phyloP scores from a whole-genome alignment of 2,888 invertebrate species.

The Leucoma salicis region DNA sequence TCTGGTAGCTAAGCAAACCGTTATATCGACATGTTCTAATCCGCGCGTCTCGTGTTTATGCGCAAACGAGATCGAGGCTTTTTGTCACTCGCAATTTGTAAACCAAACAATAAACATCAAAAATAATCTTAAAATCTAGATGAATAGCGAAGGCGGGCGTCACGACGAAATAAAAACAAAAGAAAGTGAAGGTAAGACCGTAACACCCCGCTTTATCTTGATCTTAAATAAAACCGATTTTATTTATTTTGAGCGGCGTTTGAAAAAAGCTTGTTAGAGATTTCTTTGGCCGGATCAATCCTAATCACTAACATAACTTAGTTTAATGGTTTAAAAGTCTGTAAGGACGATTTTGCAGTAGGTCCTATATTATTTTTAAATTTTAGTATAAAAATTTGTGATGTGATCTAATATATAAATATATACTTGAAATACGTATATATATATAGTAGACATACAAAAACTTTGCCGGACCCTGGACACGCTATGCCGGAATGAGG shows the following conservation, averaged over 20 bases:
- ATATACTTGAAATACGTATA: too few relatives aligned
- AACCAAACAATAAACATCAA: conserved; percentile 57
- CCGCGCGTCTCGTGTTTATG: conserved; percentile 22
- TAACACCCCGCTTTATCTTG: conserved; percentile 41
- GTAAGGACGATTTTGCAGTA: too few relatives aligned
- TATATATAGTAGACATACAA: conserved; percentile 23
- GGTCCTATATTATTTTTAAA: too few relatives aligned
- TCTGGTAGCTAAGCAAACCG: conserved; percentile 26
- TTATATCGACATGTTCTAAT: conserved; percentile 27
- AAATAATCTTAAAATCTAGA: conserved; percentile 60
- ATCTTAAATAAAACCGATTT: conserved; percentile 46
- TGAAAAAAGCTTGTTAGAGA: too few relatives aligned
- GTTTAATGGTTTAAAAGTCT: too few relatives aligned
- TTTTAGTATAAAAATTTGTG: too few relatives aligned
- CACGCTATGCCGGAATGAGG: conserved; percentile 51
- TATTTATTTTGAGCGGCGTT: conserved; percentile 34
- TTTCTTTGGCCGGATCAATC: too few relatives aligned
- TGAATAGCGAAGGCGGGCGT: conserved; percentile 47
- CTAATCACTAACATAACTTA: too few relatives aligned
- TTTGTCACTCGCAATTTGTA: conserved; percentile 47
- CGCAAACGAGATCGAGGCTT: conserved; percentile 32
- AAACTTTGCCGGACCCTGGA: conserved; percentile 30
- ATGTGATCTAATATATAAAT: too few relatives aligned
- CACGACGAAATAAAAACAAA: conserved; percentile 47
- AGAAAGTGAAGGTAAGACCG: conserved; percentile 45